Evolutionary conservation across 2,113 vertebrate genomes (phyloP), one percentile per base, ranked within the genome.

Genomic region (Muntiacus muntjak): DNA sequence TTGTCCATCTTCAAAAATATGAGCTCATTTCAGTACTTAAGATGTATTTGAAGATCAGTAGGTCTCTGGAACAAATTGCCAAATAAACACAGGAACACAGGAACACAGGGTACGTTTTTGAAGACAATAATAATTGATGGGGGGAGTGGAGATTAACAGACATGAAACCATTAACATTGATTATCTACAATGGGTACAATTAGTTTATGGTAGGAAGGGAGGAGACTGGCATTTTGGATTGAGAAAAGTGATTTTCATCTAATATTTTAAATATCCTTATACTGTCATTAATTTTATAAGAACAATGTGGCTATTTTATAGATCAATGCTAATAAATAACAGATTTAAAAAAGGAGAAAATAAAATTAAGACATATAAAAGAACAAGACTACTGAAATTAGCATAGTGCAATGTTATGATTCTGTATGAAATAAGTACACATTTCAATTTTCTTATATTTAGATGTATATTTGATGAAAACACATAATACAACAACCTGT

Each of bases 21-120:
- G 62, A 74, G 8, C 54, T 1, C 14, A 26, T 47, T 67, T 78
- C 74, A 89, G 85, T 90, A 71, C 45, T 93, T n/a, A 76, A 85
- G 58, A 91, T 45, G 14, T n/a, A 85, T 93, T 74, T 88, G 64
- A 93, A 93, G 78, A 95, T 79, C 25, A 33, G 19, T 16, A 91
- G 60, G 19, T 62, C 87, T 89, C 95, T 81, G 93, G 76, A 91
- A 95, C 89, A 94, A 89, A 82, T 33, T 74, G 60, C 11, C 36
- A 91, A 17, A 62, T 33, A 85, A 79, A 89, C 5, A 81, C 3
- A 94, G 45, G 83, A 79, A 89, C 5, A 81, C 3, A 94, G 45
- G 83, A 71, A 79, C 45, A 74, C 3, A 84, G 33, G 26, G 45
- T 89, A 54, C n/a, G 33, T 47, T 85, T 92, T 21, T 43, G 36